Evolutionary conservation across 1,140 invertebrate species (phyloP).

Genomic region (Brachystomella parvula): DNA sequence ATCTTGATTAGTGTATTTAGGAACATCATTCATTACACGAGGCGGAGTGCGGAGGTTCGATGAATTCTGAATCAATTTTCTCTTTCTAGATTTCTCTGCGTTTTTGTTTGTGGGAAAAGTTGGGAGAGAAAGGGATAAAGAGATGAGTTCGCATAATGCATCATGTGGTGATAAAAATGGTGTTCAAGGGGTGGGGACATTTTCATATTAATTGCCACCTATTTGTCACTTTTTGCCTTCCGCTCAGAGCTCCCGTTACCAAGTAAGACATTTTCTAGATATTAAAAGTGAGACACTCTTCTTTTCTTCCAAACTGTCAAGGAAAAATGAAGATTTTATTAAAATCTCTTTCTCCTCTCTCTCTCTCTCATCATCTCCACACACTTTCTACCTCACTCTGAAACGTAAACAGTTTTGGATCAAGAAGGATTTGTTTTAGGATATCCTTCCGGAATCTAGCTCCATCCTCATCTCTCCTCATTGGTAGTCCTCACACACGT

Average conservation of each 20-base stretch:
- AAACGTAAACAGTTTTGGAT: constrained; percentile 1
- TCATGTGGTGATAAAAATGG: constrained; percentile 12
- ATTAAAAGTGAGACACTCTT: background rate
- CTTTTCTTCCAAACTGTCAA: constrained; percentile 22
- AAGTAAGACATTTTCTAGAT: background rate
- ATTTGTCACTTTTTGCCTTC: constrained; percentile 33
- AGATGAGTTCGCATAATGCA: constrained; percentile 6
- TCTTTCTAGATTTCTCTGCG: background rate
- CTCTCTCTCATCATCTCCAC: background rate
- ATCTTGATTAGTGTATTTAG: constrained; percentile 3
- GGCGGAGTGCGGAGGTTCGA: background rate
- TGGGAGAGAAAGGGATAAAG: background rate
- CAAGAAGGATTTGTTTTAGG: background rate
- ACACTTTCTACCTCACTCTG: background rate
- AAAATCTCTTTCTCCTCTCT: constrained; percentile 25
- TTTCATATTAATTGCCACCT: constrained; percentile 34
- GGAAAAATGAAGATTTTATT: constrained; percentile 35
- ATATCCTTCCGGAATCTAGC: background rate
- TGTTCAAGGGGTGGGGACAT: background rate
- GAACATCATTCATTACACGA: constrained; percentile 3
- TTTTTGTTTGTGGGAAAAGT: background rate
- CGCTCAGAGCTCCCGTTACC: constrained; percentile 7
- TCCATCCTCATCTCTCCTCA: no score
- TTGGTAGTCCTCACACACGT: background rate
- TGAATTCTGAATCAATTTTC: background rate